Percentiles rank a stretch among this genome's conserved stretches.
These are phyloP conservation scores for Agrochola lota DNA, from an alignment of 2,888 invertebrate genomes.

Conservation along the genomic window DNA sequence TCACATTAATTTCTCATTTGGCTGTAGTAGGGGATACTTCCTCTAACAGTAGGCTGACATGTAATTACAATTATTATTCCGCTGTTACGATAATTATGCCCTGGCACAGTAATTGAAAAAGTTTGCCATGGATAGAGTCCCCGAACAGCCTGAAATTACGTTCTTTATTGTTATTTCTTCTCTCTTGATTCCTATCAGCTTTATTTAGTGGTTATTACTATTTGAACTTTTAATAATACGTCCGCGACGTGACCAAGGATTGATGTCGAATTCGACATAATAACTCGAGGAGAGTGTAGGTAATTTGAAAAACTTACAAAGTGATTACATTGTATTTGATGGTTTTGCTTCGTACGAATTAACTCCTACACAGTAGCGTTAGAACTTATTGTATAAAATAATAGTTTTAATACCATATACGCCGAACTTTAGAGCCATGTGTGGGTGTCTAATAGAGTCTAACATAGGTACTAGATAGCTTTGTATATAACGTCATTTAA, in stretches of 20 bases:
- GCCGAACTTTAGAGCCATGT: conserved; percentile 28
- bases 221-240: conserved; percentile 87
- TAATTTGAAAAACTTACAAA: conserved; percentile 81
- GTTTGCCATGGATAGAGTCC: conserved; percentile 84
- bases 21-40: conserved; percentile 61
- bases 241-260: conserved; percentile 72
- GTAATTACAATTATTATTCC: conserved; percentile 79
- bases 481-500: conserved; percentile 56
- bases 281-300: conserved; percentile 65
- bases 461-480: conserved; percentile 16
- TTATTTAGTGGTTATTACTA: conserved; percentile 84
- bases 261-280: conserved; percentile 70
- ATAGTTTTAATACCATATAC: conserved; percentile 22
- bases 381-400: conserved; percentile 43
- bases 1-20: conserved; percentile 77
- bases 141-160: conserved; percentile 85
- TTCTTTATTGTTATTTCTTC: conserved; percentile 82
- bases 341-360: conserved; percentile 54
- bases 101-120: conserved; percentile 86
- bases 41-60: conserved; percentile 66
- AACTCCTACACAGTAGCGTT: conserved; percentile 38
- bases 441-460: conserved; percentile 37
- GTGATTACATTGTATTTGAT: conserved; percentile 75
- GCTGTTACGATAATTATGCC: conserved; percentile 79
- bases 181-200: conserved; percentile 83